Percentiles rank a stretch among this genome's conserved stretches.
These are phyloP conservation scores for Coendou prehensilis DNA, from an alignment of 2,797 vertebrate species.

Conservation along the genomic window DNA sequence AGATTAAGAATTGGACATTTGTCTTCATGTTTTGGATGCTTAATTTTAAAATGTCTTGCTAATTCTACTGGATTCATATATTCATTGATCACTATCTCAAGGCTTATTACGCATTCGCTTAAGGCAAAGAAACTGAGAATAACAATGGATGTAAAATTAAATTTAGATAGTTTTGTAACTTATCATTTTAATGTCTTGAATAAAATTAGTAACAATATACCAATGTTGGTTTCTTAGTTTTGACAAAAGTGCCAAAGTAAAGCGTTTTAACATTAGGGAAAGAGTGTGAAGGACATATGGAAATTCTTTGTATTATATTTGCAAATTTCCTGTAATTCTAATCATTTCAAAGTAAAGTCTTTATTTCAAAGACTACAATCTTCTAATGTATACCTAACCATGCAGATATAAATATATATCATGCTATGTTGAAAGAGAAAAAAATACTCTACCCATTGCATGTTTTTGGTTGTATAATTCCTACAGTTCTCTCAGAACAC, in stretches of 20 bases:
- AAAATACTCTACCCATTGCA: neutral
- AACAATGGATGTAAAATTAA: neutral
- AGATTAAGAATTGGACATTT: neutral
- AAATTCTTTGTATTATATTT: neutral
- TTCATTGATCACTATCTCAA: neutral
- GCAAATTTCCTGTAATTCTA: conserved; percentile 1
- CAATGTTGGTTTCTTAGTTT: neutral
- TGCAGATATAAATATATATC: neutral
- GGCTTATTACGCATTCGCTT: neutral
- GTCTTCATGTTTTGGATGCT: neutral
- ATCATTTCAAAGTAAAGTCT: neutral
- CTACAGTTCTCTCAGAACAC: neutral
- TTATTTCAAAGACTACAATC: neutral
- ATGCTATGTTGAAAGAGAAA: neutral
- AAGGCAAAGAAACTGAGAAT: neutral
- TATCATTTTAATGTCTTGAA: neutral
- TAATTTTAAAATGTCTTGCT: neutral
- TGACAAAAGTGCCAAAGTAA: neutral
- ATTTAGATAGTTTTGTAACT: neutral
- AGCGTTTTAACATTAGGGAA: neutral
- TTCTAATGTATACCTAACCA: neutral
- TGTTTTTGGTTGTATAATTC: neutral
- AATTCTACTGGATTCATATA: neutral
- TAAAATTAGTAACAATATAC: neutral
- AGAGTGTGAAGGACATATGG: neutral